phyloP scores from a whole-genome alignment of 2,797 vertebrate genomes.

The Buceros bicornis region DNA sequence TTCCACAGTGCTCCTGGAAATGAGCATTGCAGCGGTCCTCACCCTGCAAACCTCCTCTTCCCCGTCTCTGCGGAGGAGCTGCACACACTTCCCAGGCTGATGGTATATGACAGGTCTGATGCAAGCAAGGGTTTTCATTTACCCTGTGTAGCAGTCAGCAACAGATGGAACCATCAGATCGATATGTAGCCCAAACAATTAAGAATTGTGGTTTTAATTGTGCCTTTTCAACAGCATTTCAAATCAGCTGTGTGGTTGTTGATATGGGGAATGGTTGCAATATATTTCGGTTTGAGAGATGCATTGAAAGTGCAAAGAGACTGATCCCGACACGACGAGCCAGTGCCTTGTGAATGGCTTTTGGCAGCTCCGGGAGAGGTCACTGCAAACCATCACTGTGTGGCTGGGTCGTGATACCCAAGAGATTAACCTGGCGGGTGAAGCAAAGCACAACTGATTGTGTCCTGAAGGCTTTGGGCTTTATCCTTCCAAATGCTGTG shows the following conservation, averaged over 20 bases:
- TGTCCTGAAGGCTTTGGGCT: background rate
- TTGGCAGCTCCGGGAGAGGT: background rate
- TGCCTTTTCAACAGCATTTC: slow-evolving; percentile 43
- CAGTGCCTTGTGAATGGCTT: background rate
- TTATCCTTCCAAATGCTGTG: background rate
- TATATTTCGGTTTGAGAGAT: background rate
- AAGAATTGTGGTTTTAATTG: slow-evolving; percentile 40
- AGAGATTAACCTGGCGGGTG: background rate
- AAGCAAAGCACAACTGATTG: background rate
- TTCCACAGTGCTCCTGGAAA: rapidly evolving
- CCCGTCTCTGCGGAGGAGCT: background rate
- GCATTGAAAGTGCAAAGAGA: background rate
- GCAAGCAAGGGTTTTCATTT: background rate
- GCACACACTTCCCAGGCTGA: background rate
- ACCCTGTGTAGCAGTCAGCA: background rate
- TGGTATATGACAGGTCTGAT: background rate
- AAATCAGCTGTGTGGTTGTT: background rate
- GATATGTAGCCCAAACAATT: slow-evolving; percentile 36
- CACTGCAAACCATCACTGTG: background rate
- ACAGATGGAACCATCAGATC: slow-evolving; percentile 56
- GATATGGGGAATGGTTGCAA: background rate
- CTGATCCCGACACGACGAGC: background rate
- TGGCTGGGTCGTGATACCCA: background rate
- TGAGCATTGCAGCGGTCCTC: rapidly evolving
- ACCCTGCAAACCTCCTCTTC: background rate